Percentiles rank a stretch among this genome's conserved stretches.
These are phyloP conservation scores for Merluccius polli DNA, from an alignment of 2,797 vertebrate species.

Conservation along the genomic window DNA sequence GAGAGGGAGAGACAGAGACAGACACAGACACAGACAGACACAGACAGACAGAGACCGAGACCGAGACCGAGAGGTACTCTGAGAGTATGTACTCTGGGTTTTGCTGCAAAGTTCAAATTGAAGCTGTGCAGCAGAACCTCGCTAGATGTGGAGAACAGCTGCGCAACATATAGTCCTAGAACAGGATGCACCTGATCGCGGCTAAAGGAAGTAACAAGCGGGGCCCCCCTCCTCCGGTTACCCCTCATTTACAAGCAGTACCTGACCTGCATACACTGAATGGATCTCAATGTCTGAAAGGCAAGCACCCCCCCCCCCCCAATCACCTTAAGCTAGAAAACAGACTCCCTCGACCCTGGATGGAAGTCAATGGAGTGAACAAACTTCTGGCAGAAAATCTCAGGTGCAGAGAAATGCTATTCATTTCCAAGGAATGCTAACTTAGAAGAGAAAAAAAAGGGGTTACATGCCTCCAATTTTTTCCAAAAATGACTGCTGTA, in stretches of 20 bases:
- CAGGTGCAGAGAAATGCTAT: constrained; percentile 27
- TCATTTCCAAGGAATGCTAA: constrained; percentile 23
- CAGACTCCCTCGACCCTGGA: constrained; percentile 30
- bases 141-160: constrained; percentile 13
- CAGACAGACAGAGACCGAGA: no score
- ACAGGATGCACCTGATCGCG: constrained; percentile 57
- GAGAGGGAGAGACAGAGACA: no score
- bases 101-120: background rate
- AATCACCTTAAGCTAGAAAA: constrained; percentile 40
- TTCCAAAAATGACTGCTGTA: no score
- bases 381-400: constrained; percentile 12
- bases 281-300: constrained; percentile 34
- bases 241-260: constrained; percentile 53
- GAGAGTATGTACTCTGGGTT: constrained; percentile 16
- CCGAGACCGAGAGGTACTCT: no score
- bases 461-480: no score
- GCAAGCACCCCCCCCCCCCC: constrained; percentile 16
- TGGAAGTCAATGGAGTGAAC: constrained; percentile 24
- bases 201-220: constrained; percentile 34
- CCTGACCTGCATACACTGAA: constrained; percentile 28
- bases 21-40: no score
- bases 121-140: constrained; percentile 20
- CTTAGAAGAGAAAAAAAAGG: constrained; percentile 5
- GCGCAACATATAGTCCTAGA: background rate
- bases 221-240: constrained; percentile 33